Base-by-base conservation (phyloP, 2,888 invertebrate genomes). In the Andrena praecox region DNA sequence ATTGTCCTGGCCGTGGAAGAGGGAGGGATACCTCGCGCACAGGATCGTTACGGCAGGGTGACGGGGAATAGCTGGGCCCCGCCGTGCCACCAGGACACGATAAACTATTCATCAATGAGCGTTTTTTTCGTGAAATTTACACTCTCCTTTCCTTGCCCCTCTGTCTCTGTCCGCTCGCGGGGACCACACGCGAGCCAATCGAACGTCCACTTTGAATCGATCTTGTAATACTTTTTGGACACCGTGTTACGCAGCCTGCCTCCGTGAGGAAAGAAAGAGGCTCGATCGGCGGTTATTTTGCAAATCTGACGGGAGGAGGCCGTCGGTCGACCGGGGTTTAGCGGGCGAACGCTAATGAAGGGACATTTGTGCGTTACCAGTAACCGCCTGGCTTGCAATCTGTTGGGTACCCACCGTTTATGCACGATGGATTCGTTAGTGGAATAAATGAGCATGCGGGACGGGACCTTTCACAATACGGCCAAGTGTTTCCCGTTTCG, bases 41-140 rank as follows among this genome's bases (percentile, higher is more conserved):
- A 33, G 81, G 66, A 63, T 84, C 67, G 76, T 77, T 50, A 73
- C 62, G 69, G 54, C 59, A 71, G 79, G 48, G 77, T 50, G 16
- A 42, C 42, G 50, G 35, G 64, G 24, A 68, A 42, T 35, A 29
- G 42, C 8, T 29, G 24, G 52, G 8, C 29, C 6, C 50, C 67
- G 42, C 64, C 63, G 54, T 7, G 71, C 62, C 68, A 74, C 80
- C 64, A 60, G 78, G 80, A 87, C 77, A 82, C 89, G 87, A 90
- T 90, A 88, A 90, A 90, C 88, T 87, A 90, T 83, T 82, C 87
- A 83, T 89, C 91, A 88, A 91, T 89, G 86, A 91, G 87, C 48
- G 84, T 73, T 84, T 86, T 86, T 84, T 81, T 76, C 50, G 72
- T 12, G 74, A 83, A 85, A 83, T 85, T 85, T 81, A 83, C 85